Percentiles rank a stretch among this genome's conserved stretches.
phyloP scores from a whole-genome alignment of 2,113 vertebrate genomes.

The Stigmatopora argus region DNA sequence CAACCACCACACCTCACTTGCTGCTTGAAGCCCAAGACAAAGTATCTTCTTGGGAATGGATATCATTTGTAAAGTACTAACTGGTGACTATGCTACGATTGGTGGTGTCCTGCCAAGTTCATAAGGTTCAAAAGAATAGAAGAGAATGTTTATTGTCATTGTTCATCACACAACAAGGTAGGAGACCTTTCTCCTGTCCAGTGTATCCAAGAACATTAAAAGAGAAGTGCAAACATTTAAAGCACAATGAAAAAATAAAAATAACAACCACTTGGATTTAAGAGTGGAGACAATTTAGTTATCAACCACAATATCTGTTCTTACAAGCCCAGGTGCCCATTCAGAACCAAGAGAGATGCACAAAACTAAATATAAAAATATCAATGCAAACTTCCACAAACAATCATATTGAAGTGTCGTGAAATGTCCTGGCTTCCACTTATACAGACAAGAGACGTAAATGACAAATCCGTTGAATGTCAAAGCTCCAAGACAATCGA shows the following conservation, averaged over 20 bases:
- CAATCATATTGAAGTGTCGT: background rate
- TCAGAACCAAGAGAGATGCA: background rate
- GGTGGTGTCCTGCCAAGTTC: conserved; percentile 9
- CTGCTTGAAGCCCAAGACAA: too few species aligned
- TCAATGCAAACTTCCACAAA: background rate
- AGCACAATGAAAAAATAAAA: too few species aligned
- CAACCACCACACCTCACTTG: background rate
- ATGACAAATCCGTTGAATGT: background rate
- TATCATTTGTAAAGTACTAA: background rate
- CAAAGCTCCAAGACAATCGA: conserved; percentile 7
- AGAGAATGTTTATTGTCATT: too few species aligned
- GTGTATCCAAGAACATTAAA: too few species aligned
- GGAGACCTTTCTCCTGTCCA: too few species aligned
- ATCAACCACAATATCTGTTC: background rate
- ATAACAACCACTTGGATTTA: conserved; percentile 3
- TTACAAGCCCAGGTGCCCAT: too few species aligned
- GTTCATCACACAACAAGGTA: too few species aligned
- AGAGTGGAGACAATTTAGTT: conserved; percentile 17
- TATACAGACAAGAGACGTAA: background rate
- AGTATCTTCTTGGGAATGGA: background rate
- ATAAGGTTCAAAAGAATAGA: conserved; percentile 43
- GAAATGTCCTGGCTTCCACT: background rate
- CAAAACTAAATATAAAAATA: background rate
- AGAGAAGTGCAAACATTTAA: too few species aligned
- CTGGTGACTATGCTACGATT: background rate